phyloP scores from a whole-genome alignment of 2,888 invertebrate species.

The Epinotia bilunana region DNA sequence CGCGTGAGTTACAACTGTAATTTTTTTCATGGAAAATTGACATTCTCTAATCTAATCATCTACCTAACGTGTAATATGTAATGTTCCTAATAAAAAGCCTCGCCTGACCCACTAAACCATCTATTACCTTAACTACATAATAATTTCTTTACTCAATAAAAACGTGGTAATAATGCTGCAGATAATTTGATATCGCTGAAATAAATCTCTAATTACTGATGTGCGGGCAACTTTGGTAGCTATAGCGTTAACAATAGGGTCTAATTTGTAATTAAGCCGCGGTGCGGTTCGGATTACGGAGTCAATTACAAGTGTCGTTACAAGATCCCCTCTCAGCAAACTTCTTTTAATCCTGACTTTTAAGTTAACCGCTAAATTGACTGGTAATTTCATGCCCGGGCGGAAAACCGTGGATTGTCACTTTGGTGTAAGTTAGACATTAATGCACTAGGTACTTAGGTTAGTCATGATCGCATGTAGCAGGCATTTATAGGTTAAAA shows the following conservation, averaged over 20 bases:
- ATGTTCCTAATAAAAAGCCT: no score
- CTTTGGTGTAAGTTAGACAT: background rate
- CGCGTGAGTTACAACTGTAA: no score
- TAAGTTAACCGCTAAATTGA: conserved; percentile 25
- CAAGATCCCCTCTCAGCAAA: conserved; percentile 49
- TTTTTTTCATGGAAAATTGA: no score
- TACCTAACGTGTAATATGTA: no score
- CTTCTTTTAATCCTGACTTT: conserved; percentile 46
- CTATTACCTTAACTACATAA: conserved; percentile 4
- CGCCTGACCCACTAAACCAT: background rate
- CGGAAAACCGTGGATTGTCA: conserved; percentile 2
- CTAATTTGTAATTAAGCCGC: conserved; percentile 73
- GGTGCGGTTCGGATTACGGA: conserved; percentile 67
- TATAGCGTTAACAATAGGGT: conserved; percentile 61
- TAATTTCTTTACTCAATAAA: conserved; percentile 25
- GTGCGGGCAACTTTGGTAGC: conserved; percentile 61
- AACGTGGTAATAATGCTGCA: conserved; percentile 27
- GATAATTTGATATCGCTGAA: conserved; percentile 37
- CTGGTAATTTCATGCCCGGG: conserved; percentile 17
- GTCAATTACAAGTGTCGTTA: conserved; percentile 79
- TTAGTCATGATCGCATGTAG: no score
- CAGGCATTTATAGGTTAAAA: no score
- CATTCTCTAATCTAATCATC: no score
- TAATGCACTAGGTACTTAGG: background rate
- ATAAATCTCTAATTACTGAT: conserved; percentile 52